Percentiles rank a stretch among this genome's conserved stretches.
These are phyloP conservation scores for Eutolmus rufibarbis DNA, from an alignment of 2,888 invertebrate genomes.

Conservation along the genomic window DNA sequence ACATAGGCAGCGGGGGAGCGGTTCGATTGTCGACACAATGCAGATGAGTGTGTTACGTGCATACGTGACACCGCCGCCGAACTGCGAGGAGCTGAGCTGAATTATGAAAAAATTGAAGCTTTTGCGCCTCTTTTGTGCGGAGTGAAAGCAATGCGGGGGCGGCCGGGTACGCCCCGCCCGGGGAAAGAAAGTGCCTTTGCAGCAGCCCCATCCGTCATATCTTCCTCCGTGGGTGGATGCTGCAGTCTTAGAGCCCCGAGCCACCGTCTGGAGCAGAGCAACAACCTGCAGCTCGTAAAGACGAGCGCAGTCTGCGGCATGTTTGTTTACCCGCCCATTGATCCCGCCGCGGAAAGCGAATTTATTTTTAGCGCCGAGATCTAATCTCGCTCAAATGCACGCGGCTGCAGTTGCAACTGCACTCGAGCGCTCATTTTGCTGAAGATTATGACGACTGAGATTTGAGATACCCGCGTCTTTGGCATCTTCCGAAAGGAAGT, in stretches of 20 bases:
- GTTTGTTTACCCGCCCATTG: background rate
- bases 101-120: conserved; percentile 31
- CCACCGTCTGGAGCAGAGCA: background rate
- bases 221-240: background rate
- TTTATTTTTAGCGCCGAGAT: conserved; percentile 23
- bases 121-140: background rate
- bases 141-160: background rate
- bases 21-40: background rate
- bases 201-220: conserved; percentile 2
- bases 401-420: background rate
- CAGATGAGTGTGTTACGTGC: conserved; percentile 3
- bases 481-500: conserved; percentile 9
- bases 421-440: conserved; percentile 10
- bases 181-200: background rate
- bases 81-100: background rate
- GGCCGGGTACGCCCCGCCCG: background rate
- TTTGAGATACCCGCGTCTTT: background rate
- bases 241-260: background rate
- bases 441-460: conserved; percentile 16
- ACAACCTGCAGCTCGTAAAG: conserved; percentile 4
- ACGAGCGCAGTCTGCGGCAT: background rate
- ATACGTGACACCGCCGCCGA: background rate
- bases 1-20: background rate
- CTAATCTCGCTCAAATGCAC: conserved; percentile 13
- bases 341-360: background rate